These are phyloP conservation scores for Halisarca cf. caerulea DNA, from an alignment of 37 sponge, comb jelly and placozoan genomes.

Conservation along the genomic window DNA sequence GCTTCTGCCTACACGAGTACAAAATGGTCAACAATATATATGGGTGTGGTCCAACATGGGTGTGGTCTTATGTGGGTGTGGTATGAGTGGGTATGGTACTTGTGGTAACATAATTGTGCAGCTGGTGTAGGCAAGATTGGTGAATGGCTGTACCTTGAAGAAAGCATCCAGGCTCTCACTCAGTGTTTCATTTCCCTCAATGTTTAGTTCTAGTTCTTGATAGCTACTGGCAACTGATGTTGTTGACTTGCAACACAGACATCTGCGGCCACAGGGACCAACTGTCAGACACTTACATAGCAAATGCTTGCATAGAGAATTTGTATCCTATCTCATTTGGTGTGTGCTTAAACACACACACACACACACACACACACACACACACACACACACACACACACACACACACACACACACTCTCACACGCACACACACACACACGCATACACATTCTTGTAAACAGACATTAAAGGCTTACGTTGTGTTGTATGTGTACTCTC, in stretches of 20 bases:
- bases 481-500: conserved; percentile 49
- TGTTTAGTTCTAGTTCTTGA: conserved; percentile 43
- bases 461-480: conserved; percentile 41
- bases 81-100: too few species aligned
- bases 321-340: too few species aligned
- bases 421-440: too few species aligned
- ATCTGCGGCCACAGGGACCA: too few species aligned
- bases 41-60: too few species aligned
- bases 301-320: too few species aligned
- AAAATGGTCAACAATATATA: not conserved
- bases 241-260: conserved; percentile 6
- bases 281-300: too few species aligned
- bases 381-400: not conserved
- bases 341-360: conserved; percentile 3
- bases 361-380: not conserved
- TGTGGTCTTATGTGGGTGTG: too few species aligned
- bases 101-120: too few species aligned
- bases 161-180: conserved; percentile 38
- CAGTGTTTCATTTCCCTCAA: conserved; percentile 21
- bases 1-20: conserved; percentile 37
- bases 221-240: not conserved
- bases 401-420: too few species aligned
- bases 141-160: conserved; percentile 33
- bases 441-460: too few species aligned
- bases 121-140: too few species aligned